Base-by-base conservation (phyloP, 2,113 vertebrate species). In the Formicarius rufipectus region DNA sequence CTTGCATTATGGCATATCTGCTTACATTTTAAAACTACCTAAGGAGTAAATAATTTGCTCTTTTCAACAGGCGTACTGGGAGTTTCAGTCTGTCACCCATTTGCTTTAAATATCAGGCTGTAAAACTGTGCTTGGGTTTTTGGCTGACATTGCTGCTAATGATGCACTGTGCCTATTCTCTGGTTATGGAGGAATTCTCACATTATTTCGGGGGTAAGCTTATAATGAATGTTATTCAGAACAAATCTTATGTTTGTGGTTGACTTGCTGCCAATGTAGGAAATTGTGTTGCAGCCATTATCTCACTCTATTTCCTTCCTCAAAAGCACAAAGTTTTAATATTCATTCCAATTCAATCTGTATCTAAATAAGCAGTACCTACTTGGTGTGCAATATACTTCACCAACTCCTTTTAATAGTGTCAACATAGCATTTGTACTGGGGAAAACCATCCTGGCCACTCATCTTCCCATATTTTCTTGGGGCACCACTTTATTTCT, bases 71-170 rank as follows among this genome's bases (percentile, higher is more conserved):
- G 33, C 67, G 69, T 66, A 45, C 50, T 76, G 63, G 49, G 89
- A 93, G 39, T 93, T 93, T 96, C 78, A 77, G 59, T 92, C 92
- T 95, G 85, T 95, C 84, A 94, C 47, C 82, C 90, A 95, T 94
- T 93, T 95, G 64, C 73, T 94, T 89, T 94, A 95, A 93, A 86
- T 94, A 95, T 77, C 60, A 84, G 58, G 78, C 68, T 23, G 1
- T 90, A 94, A 86, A 93, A 94, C 37, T 67, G 44, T 33, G 50
- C 60, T 86, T 45, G 64, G n/a, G 55, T 63, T 96, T 94, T 95
- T 96, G 93, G 93, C 90, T 96, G 79, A 85, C 75, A 81, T 72
- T 18, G 35, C 6, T 1, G 72, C 28, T 88, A 93, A 86, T 87
- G 82, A 94, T 93, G 90, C 42, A 4, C 82, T 94, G 55, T 71